These are phyloP conservation scores for Cosmia pyralina DNA, from an alignment of 2,888 invertebrate species.

Conservation along the genomic window DNA sequence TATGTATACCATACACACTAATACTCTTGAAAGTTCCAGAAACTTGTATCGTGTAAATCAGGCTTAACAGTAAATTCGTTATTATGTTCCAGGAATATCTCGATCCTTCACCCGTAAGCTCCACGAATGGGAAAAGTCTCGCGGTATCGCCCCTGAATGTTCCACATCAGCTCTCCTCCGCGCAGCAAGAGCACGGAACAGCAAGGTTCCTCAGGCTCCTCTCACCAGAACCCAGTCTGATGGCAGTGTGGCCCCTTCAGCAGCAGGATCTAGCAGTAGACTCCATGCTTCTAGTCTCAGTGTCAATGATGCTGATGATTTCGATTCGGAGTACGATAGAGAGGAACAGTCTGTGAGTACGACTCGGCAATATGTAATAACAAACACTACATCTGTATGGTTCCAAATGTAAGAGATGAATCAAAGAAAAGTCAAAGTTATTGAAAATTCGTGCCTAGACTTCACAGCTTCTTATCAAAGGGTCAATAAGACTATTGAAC, in stretches of 20 bases:
- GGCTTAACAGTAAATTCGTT: neutral
- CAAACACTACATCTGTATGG: neutral
- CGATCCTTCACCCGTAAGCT: constrained; percentile 96
- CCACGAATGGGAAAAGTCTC: constrained; percentile 97
- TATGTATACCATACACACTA: neutral
- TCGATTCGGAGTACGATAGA: constrained; percentile 90
- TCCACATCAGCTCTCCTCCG: constrained; percentile 95
- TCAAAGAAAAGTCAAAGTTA: neutral
- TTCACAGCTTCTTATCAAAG: neutral
- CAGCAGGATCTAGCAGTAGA: constrained; percentile 90
- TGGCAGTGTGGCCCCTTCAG: constrained; percentile 92
- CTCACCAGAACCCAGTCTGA: constrained; percentile 94
- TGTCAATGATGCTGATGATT: constrained; percentile 93
- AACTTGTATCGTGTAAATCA: neutral
- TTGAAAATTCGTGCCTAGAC: neutral
- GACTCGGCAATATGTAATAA: neutral
- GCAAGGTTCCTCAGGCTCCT: constrained; percentile 77
- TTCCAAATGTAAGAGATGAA: neutral
- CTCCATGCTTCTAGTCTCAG: constrained; percentile 93
- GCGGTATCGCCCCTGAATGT: constrained; percentile 95
- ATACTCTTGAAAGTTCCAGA: neutral
- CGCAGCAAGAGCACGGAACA: constrained; percentile 80
- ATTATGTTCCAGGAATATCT: constrained; percentile 91
- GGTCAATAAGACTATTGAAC: neutral
- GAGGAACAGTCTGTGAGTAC: constrained; percentile 80